Conservation (phyloP, 2,888 invertebrate genomes). For the Ferdinandea cuprea region DNA sequence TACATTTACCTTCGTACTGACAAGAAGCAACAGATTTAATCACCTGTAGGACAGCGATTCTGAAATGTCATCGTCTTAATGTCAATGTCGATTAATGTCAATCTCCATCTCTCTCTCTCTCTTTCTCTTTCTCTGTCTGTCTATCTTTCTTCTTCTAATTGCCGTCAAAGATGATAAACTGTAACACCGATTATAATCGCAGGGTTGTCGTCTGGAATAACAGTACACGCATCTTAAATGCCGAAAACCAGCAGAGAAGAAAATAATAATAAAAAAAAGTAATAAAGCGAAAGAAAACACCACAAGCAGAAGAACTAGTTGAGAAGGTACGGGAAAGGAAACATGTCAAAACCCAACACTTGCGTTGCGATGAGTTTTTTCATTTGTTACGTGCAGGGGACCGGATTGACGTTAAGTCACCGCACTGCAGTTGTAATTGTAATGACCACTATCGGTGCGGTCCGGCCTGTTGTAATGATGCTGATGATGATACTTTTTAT, state of each 20-base stretch:
- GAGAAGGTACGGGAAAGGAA: constrained; percentile 25
- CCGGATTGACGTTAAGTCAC: constrained; percentile 39
- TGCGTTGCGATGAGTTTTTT: constrained; percentile 23
- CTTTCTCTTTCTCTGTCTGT: too few species aligned
- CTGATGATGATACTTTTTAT: constrained; percentile 5
- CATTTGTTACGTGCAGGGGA: constrained; percentile 33
- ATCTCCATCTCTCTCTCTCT: background rate
- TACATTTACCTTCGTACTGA: constrained; percentile 21
- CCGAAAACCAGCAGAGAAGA: background rate
- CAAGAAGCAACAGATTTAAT: constrained; percentile 45
- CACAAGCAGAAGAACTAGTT: constrained; percentile 13
- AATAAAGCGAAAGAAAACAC: constrained; percentile 29
- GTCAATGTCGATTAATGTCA: constrained; percentile 48
- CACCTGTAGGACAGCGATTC: constrained; percentile 56
- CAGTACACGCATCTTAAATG: constrained; percentile 51
- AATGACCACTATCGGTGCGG: constrained; percentile 41
- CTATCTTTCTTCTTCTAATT: too few species aligned
- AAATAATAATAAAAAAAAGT: too few species aligned
- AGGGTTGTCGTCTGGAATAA: constrained; percentile 44
- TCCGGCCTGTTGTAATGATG: background rate
- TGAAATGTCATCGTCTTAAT: constrained; percentile 51
- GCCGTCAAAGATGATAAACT: constrained; percentile 51
- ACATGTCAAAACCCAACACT: constrained; percentile 49
- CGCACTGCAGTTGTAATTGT: constrained; percentile 23
- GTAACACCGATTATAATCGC: constrained; percentile 49